Evolutionary conservation across 2,113 vertebrate species (phyloP), one percentile per base, ranked within the genome.

Genomic region (Vanacampus margaritifer): DNA sequence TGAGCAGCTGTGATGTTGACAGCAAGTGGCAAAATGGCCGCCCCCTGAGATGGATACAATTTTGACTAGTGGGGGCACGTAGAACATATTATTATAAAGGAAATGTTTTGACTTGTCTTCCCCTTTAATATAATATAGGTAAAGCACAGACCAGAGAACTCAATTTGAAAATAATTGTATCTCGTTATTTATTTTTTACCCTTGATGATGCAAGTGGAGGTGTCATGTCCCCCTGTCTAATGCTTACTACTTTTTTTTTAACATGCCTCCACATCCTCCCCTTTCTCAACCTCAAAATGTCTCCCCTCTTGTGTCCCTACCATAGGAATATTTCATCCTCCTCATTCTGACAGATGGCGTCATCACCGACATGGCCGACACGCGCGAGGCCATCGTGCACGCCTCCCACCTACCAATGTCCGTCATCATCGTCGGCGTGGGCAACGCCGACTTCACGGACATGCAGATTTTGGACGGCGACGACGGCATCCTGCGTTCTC

Each of bases 381-480:
- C 97, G 1, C 90, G 97, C 26, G 96, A 98, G 89, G 97, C 96
- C 90, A 98, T 99, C 0, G 97, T 98, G 12, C 96, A 98, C 0
- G 97, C 97, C 75, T 98, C 96, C 5, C 95, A 98, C 87, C 94
- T 99, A 3, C 97, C 97, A 82, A 98, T 99, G 96, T 99, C 97
- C 0, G 95, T 99, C 88, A 98, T 99, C 89, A 99, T 99, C 21
- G 96, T 99, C 0, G 97, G 97, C 0, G 94, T 98, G 57, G 97
- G 97, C 24, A 98, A 95, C 0, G 97, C 97, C 0, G 97, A 99
- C 79, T 99, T 99, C 79, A 98, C 95, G 0, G 97, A 98, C 91
- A 99, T 99, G 97, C 96, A 98, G 92, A 98, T 98, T 89, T 81
- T 99, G 73, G 97, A 99, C 0, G 97, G 96, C 0, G 97, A 99